phyloP scores from a whole-genome alignment of 2,888 invertebrate genomes.

The Morpho deidamia region DNA sequence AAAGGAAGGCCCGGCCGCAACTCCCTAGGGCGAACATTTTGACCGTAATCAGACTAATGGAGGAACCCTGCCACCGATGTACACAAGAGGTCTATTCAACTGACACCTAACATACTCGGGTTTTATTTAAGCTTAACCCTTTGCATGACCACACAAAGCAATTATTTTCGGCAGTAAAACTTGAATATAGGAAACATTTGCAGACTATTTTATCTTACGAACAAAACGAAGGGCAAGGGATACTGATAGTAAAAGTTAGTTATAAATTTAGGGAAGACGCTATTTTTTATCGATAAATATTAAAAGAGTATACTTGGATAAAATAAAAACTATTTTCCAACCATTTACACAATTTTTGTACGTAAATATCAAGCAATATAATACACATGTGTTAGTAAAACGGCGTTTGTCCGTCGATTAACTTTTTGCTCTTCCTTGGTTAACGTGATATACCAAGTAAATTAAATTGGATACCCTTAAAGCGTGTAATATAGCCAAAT shows the following conservation, averaged over 20 bases:
- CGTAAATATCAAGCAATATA: too few relatives aligned
- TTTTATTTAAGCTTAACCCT: slow-evolving; percentile 28
- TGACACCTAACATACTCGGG: slow-evolving; percentile 41
- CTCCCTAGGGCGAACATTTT: slow-evolving; percentile 57
- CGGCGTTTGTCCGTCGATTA: background rate
- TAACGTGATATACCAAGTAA: slow-evolving; percentile 16
- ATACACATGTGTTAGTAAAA: background rate
- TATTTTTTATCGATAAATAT: too few relatives aligned
- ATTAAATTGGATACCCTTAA: background rate
- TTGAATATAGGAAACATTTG: slow-evolving; percentile 1
- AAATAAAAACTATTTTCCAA: too few relatives aligned
- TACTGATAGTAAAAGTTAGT: too few relatives aligned
- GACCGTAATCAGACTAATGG: slow-evolving; percentile 74
- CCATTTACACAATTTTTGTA: too few relatives aligned
- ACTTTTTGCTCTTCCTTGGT: too few relatives aligned
- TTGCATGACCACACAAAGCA: slow-evolving; percentile 16
- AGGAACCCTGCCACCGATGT: slow-evolving; percentile 58
- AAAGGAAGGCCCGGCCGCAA: slow-evolving; percentile 23
- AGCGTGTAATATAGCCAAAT: background rate
- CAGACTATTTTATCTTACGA: background rate
- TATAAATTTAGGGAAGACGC: too few relatives aligned
- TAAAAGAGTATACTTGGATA: too few relatives aligned
- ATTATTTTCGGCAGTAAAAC: slow-evolving; percentile 15
- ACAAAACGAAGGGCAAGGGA: background rate
- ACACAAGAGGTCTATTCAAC: slow-evolving; percentile 53